Conservation (phyloP, 2,113 vertebrate species). For the Corythornis vintsioides region DNA sequence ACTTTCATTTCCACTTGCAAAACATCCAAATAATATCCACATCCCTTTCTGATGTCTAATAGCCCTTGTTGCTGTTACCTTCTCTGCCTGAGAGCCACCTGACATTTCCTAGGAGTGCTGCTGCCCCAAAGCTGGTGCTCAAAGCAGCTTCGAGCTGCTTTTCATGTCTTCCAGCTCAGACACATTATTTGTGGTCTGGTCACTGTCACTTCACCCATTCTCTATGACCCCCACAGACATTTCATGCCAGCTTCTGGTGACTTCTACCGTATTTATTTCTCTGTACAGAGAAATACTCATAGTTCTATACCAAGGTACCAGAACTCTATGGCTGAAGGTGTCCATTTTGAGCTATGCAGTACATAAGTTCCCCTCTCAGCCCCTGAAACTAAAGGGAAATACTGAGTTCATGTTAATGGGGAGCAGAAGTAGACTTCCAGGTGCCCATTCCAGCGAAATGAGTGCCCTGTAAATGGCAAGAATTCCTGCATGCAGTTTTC, state of each 20-base stretch:
- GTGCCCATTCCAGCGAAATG: background rate
- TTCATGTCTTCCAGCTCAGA: background rate
- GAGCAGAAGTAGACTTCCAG: background rate
- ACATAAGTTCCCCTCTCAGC: background rate
- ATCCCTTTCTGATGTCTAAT: background rate
- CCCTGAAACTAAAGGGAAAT: background rate
- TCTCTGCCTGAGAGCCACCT: background rate
- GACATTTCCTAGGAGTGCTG: background rate
- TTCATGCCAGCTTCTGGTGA: background rate
- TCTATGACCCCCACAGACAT: background rate
- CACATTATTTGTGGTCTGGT: background rate
- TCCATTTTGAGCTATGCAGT: background rate
- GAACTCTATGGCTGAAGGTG: background rate
- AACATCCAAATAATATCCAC: background rate
- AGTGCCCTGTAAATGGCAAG: background rate
- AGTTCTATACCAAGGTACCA: background rate
- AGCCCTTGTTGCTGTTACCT: background rate
- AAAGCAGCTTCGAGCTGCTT: background rate
- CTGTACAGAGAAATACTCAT: background rate
- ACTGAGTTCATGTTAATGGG: background rate
- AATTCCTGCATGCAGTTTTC: background rate
- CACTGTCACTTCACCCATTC: background rate
- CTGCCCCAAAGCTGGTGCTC: background rate
- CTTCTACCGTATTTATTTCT: background rate
- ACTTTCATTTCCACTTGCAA: background rate